Conservation (phyloP, 2,113 vertebrate species). For the Petrocephalus zakoni region DNA sequence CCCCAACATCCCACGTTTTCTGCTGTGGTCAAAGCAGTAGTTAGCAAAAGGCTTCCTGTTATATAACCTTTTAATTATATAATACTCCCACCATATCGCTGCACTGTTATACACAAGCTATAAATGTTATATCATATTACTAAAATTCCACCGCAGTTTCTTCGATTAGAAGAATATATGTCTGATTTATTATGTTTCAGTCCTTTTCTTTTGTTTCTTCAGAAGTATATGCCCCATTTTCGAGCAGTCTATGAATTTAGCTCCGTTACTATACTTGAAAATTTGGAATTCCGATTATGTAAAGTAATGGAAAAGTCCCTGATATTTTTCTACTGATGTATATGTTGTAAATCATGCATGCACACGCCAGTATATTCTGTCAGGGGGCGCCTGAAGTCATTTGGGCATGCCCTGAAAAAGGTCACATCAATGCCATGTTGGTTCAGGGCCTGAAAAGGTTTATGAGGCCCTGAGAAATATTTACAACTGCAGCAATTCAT, state of each 20-base stretch:
- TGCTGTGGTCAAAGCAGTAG: constrained; percentile 34
- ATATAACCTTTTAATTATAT: constrained; percentile 32
- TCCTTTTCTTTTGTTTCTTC: neutral
- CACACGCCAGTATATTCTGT: constrained; percentile 11
- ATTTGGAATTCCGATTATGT: neutral
- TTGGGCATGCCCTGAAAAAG: constrained; percentile 17
- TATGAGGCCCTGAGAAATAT: constrained; percentile 21
- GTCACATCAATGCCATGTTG: constrained; percentile 14
- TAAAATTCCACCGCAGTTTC: neutral
- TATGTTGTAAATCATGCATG: neutral
- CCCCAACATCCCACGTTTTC: neutral
- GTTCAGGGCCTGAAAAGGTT: constrained; percentile 22
- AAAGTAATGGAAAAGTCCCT: neutral
- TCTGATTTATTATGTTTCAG: neutral
- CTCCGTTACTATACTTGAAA: neutral
- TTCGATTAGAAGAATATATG: neutral
- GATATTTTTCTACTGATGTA: neutral
- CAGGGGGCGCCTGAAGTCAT: constrained; percentile 15
- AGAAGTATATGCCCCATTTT: neutral
- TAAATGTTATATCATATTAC: neutral
- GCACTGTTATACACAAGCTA: neutral
- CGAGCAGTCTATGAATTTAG: neutral
- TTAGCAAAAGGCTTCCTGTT: constrained; percentile 39
- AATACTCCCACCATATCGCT: neutral
- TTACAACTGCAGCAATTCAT: constrained; percentile 11